Percentiles rank a stretch among this genome's conserved stretches.
Evolutionary conservation across 1,140 invertebrate species (phyloP).

Genomic region (Drosophila melanica): DNA sequence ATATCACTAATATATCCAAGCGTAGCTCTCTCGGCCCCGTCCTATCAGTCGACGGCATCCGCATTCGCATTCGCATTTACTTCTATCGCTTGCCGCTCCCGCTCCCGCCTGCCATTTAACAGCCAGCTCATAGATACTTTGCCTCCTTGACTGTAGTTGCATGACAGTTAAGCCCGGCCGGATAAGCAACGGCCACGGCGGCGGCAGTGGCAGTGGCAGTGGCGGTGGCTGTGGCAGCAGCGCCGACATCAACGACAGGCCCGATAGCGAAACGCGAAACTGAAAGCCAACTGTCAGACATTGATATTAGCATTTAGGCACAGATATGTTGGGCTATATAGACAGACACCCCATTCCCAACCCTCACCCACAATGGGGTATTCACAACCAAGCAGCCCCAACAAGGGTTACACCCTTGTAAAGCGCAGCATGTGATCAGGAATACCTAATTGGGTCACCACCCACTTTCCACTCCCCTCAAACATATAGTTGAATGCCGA

Average conservation of each 20-base stretch:
- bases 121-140: constrained; percentile 66
- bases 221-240: constrained; percentile 11
- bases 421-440: too few relatives aligned
- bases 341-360: neutral
- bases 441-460: too few relatives aligned
- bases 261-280: constrained; percentile 42
- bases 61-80: constrained; percentile 39
- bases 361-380: too few relatives aligned
- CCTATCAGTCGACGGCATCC: constrained; percentile 56
- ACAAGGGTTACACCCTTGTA: too few relatives aligned
- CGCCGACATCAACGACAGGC: constrained; percentile 1
- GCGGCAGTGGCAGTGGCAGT: constrained; percentile 12
- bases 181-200: constrained; percentile 57
- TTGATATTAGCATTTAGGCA: constrained; percentile 76
- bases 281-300: constrained; percentile 76
- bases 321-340: constrained; percentile 48
- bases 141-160: constrained; percentile 68
- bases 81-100: constrained; percentile 33
- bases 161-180: constrained; percentile 75
- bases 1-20: constrained; percentile 28
- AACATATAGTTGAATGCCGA: too few relatives aligned
- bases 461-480: too few relatives aligned
- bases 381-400: too few relatives aligned
- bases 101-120: constrained; percentile 46
- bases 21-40: constrained; percentile 52